A percentile compares a stretch with the other conserved stretches of the same genome.
phyloP scores from a whole-genome alignment of 2,888 invertebrate genomes.

The Marasmarcha lunaedactyla region DNA sequence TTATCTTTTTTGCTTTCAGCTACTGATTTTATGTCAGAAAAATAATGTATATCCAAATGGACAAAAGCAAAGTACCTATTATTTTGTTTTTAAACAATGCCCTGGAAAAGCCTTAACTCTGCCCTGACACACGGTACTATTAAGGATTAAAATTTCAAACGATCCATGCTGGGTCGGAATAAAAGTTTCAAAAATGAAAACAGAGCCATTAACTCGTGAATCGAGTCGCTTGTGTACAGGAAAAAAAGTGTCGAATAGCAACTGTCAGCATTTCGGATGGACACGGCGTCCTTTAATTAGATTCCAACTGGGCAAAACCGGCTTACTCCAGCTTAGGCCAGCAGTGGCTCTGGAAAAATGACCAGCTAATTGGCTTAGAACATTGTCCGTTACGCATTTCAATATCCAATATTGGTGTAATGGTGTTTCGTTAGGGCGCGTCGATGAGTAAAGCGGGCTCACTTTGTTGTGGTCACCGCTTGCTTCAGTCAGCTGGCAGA shows the following conservation, averaged over 20 bases:
- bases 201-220: slow-evolving; percentile 46
- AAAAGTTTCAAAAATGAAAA: slow-evolving; percentile 23
- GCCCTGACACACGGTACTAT: slow-evolving; percentile 4
- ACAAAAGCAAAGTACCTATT: too few species aligned
- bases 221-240: slow-evolving; percentile 33
- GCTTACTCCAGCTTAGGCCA: slow-evolving; percentile 62
- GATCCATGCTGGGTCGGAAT: background rate
- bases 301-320: slow-evolving; percentile 62
- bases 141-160: slow-evolving; percentile 9
- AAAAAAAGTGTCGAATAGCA: slow-evolving; percentile 51
- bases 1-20: slow-evolving; percentile 22
- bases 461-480: slow-evolving; percentile 3
- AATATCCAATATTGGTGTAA: slow-evolving; percentile 56
- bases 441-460: too few species aligned
- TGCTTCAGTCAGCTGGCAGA: too few species aligned
- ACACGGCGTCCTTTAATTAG: slow-evolving; percentile 64
- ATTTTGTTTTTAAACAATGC: too few species aligned
- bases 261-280: slow-evolving; percentile 59
- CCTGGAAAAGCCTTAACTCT: too few species aligned
- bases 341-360: slow-evolving; percentile 59
- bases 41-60: too few species aligned
- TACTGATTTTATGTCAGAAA: too few species aligned
- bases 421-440: slow-evolving; percentile 39
- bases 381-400: slow-evolving; percentile 50
- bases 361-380: slow-evolving; percentile 67